Evolutionary conservation across 2,113 vertebrate genomes (phyloP), one percentile per base, ranked within the genome.

Genomic region (Pygoscelis antarcticus): DNA sequence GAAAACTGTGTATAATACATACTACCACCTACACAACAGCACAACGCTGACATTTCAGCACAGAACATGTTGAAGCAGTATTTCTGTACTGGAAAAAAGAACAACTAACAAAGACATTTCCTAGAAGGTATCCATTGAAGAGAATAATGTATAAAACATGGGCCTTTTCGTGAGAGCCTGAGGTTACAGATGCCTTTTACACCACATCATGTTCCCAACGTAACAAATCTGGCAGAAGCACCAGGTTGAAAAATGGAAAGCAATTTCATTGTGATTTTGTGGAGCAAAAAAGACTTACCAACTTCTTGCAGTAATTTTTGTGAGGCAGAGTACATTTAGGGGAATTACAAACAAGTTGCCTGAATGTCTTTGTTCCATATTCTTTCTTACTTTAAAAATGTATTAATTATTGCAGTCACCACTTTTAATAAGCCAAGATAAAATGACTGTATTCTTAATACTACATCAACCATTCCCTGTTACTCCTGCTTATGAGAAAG

Each of bases 11-110:
- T 96, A 94, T 95, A 96, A 96, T 97, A 96, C 96, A 97, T 94
- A 96, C 89, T 85, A 95, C 96, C 94, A 97, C 95, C 95, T 97
- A 97, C 97, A 97, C 95, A 97, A 97, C 96, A 97, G 96, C 95
- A 92, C 96, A 95, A 92, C 55, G 70, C 95, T 97, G 97, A 97
- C 96, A 97, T 96, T 97, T 97, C 91, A 96, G 89, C 89, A 80
- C 38, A 88, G 95, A 97, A 96, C 87, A 96, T 94, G 96, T 74
- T 93, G 84, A 94, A 95, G 93, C 91, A 96, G 94, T 96, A 95
- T 95, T 95, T 96, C 89, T 85, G 81, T 72, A 46, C 87, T 89
- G 87, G 83, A 90, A 95, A 97, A 96, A 96, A 96, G 94, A 95
- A 96, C 96, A 97, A 49, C 96, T 96, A 90, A 96, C 92, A 92